Evolutionary conservation across 2,113 vertebrate genomes (phyloP).

Genomic region (Xenus cinereus): DNA sequence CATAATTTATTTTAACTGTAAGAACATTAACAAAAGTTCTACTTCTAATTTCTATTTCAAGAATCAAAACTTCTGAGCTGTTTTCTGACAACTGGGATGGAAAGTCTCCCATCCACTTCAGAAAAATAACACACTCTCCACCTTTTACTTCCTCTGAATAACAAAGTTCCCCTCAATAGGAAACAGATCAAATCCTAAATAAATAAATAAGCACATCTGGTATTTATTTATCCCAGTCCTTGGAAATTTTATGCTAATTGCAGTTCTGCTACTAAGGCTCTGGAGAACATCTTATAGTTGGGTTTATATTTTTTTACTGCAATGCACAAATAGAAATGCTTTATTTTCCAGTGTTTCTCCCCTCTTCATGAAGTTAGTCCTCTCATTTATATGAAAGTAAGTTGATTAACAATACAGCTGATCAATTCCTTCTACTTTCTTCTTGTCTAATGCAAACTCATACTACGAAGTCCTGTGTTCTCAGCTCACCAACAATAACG

Average conservation of each 20-base stretch:
- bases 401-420: neutral
- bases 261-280: neutral
- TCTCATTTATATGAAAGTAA: neutral
- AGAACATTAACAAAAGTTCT: neutral
- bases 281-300: neutral
- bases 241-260: constrained; percentile 28
- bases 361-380: neutral
- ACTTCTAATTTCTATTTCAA: neutral
- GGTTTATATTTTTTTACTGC: neutral
- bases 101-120: neutral
- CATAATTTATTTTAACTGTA: neutral
- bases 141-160: constrained; percentile 3
- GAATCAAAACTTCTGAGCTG: neutral
- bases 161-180: neutral
- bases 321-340: neutral
- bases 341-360: neutral
- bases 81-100: neutral
- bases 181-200: constrained; percentile 28
- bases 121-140: neutral
- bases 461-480: neutral
- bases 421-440: neutral
- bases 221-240: constrained; percentile 25
- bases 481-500: neutral
- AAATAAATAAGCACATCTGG: constrained; percentile 11
- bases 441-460: neutral